Conservation (phyloP, 1,140 invertebrate genomes). For the Teleogryllus occipitalis region DNA sequence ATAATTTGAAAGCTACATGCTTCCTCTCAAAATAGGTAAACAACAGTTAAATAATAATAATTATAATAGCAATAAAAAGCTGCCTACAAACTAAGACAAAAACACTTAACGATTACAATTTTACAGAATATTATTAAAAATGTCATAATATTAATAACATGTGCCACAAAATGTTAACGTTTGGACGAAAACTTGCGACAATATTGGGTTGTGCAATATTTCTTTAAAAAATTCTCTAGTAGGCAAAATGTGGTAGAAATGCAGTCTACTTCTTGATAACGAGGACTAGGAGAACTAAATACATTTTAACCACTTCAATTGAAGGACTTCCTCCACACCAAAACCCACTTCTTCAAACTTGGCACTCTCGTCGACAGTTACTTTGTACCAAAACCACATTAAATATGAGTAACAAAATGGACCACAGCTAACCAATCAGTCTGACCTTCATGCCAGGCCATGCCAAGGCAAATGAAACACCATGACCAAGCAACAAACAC, state of each 20-base stretch:
- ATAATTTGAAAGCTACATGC: slow-evolving; percentile 17
- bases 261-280: not conserved
- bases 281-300: slow-evolving; percentile 13
- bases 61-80: slow-evolving; percentile 18
- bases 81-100: slow-evolving; percentile 23
- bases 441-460: not conserved
- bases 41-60: slow-evolving; percentile 11
- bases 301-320: slow-evolving; percentile 9
- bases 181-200: slow-evolving; percentile 6
- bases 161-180: slow-evolving; percentile 11
- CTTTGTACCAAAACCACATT: not conserved
- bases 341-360: not conserved
- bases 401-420: slow-evolving; percentile 5
- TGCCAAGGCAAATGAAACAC: not conserved
- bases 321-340: not conserved
- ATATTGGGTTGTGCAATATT: slow-evolving; percentile 14
- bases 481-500: not conserved
- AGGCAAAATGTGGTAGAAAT: slow-evolving; percentile 15
- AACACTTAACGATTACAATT: slow-evolving; percentile 18
- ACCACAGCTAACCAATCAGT: slow-evolving; percentile 3
- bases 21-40: slow-evolving; percentile 19
- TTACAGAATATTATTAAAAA: slow-evolving; percentile 19
- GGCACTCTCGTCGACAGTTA: not conserved
- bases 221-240: slow-evolving; percentile 4
- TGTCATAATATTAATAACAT: slow-evolving; percentile 17